Conservation (phyloP, 2,888 invertebrate species). For the Neoascia interrupta region DNA sequence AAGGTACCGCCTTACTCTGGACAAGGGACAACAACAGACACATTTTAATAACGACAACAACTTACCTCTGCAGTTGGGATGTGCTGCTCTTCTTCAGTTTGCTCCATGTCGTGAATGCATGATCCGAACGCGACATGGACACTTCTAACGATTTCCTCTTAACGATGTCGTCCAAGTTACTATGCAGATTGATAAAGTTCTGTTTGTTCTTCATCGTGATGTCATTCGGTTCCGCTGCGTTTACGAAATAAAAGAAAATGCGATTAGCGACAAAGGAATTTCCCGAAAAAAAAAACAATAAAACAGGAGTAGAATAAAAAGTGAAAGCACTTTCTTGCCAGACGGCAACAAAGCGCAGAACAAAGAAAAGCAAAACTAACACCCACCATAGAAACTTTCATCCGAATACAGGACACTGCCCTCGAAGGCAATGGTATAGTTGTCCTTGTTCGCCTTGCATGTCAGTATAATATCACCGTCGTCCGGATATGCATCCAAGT, state of each 20-base stretch:
- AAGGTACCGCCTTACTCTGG: too few relatives aligned
- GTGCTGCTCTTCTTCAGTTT: constrained; percentile 88
- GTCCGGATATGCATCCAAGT: constrained; percentile 88
- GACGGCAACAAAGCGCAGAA: not conserved
- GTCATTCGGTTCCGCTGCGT: constrained; percentile 77
- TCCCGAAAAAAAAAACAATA: too few relatives aligned
- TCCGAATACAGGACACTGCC: constrained; percentile 93
- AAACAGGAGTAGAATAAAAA: constrained; percentile 5
- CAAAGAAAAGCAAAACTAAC: constrained; percentile 4
- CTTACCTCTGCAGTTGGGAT: constrained; percentile 83
- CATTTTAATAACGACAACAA: not conserved
- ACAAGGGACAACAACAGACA: not conserved
- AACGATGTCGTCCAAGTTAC: constrained; percentile 79
- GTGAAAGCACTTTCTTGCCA: not conserved
- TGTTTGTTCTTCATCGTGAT: constrained; percentile 77
- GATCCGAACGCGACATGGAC: constrained; percentile 93
- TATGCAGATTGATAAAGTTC: constrained; percentile 78
- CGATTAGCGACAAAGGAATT: too few relatives aligned
- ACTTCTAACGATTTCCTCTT: constrained; percentile 82
- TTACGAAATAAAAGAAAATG: too few relatives aligned
- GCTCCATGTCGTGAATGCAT: constrained; percentile 93
- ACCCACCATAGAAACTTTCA: constrained; percentile 86
- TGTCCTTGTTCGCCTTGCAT: constrained; percentile 95
- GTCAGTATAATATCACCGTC: constrained; percentile 93
- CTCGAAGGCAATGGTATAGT: constrained; percentile 96